Percentiles rank a stretch among this genome's conserved stretches.
Conservation (phyloP, 1,140 invertebrate genomes). For the Telenomus remus region DNA sequence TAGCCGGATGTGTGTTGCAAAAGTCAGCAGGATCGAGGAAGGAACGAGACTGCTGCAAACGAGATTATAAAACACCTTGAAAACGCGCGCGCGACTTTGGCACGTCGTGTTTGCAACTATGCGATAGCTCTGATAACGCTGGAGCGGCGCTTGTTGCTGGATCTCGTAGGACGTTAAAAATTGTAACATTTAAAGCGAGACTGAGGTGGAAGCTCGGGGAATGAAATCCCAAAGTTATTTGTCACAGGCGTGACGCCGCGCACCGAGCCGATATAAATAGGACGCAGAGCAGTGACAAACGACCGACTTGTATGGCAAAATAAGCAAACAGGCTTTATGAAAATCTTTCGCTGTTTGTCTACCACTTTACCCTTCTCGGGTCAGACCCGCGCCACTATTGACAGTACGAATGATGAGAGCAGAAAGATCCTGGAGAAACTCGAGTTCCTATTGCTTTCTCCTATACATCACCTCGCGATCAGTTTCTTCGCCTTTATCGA, state of each 20-base stretch:
- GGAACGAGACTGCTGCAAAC: slow-evolving; percentile 22
- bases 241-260: slow-evolving; percentile 61
- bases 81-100: slow-evolving; percentile 18
- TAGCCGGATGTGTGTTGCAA: slow-evolving; percentile 23
- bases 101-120: slow-evolving; percentile 32
- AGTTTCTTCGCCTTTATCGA: slow-evolving; percentile 31
- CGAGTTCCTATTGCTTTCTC: slow-evolving; percentile 46
- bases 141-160: slow-evolving; percentile 16
- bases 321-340: slow-evolving; percentile 66
- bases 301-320: slow-evolving; percentile 69
- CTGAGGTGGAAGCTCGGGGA: slow-evolving; percentile 15
- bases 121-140: slow-evolving; percentile 38
- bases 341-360: slow-evolving; percentile 27
- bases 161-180: slow-evolving; percentile 48
- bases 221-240: slow-evolving; percentile 62
- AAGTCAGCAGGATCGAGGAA: slow-evolving; percentile 20
- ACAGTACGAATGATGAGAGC: slow-evolving; percentile 42
- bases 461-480: slow-evolving; percentile 48
- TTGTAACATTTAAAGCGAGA: slow-evolving; percentile 28
- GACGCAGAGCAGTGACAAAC: slow-evolving; percentile 68
- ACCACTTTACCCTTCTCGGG: slow-evolving; percentile 32
- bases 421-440: slow-evolving; percentile 47
- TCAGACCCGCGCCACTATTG: slow-evolving; percentile 36
- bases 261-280: slow-evolving; percentile 70
- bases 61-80: slow-evolving; percentile 44